Evolutionary conservation across 2,113 vertebrate genomes (phyloP).

Genomic region (Cebidichthys violaceus): DNA sequence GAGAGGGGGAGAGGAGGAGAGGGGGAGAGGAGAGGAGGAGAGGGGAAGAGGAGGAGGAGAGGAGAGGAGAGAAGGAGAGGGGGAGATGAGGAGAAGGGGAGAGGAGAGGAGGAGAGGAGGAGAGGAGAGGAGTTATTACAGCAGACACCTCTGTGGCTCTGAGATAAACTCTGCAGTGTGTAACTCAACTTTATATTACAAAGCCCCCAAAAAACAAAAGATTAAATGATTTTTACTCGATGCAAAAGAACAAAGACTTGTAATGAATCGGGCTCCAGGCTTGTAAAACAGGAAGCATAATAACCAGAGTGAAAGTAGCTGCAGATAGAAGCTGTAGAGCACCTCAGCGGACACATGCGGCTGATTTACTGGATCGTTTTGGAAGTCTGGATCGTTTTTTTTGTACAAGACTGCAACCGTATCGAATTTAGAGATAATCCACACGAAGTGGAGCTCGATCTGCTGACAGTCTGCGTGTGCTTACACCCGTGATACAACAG

Average conservation of each 20-base stretch:
- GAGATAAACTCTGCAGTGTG: slow-evolving; percentile 52
- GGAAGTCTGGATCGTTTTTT: slow-evolving; percentile 5
- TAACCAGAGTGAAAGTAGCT: slow-evolving; percentile 28
- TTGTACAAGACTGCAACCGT: background rate
- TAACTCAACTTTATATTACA: slow-evolving; percentile 31
- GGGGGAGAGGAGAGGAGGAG: too few species aligned
- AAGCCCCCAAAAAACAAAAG: background rate
- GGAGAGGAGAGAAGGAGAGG: too few species aligned
- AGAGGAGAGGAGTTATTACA: slow-evolving; percentile 31
- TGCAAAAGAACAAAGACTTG: slow-evolving; percentile 35
- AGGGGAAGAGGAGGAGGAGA: too few species aligned
- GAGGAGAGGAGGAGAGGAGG: too few species aligned
- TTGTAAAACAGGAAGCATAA: slow-evolving; percentile 44
- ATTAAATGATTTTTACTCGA: slow-evolving; percentile 34
- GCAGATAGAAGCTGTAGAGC: slow-evolving; percentile 41
- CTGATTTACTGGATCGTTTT: slow-evolving; percentile 46
- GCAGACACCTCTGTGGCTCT: slow-evolving; percentile 50
- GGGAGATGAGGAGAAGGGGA: too few species aligned
- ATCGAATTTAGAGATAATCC: slow-evolving; percentile 31
- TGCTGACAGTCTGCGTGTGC: slow-evolving; percentile 25
- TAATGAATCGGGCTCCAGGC: slow-evolving; percentile 25
- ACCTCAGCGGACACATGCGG: slow-evolving; percentile 13
- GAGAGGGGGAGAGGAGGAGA: too few species aligned
- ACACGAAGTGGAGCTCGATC: background rate
- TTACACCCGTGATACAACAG: slow-evolving; percentile 33